Evolutionary conservation across 1,140 invertebrate genomes (phyloP).

Genomic region (Hydropsyche tenuis): DNA sequence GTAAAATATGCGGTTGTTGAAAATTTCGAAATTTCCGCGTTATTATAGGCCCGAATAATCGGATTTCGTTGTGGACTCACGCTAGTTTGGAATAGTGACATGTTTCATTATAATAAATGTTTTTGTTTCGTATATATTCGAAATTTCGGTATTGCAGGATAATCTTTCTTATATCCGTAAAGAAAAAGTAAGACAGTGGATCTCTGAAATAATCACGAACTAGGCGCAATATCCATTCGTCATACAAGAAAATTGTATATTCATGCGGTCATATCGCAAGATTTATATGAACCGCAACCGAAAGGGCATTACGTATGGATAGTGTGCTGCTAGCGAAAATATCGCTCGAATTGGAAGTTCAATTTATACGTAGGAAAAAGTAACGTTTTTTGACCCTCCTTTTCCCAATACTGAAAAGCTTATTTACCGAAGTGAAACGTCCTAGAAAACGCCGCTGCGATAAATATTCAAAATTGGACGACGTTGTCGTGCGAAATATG

Average conservation of each 20-base stretch:
- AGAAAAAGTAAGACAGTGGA: not conserved
- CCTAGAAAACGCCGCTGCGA: not conserved
- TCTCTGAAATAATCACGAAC: not conserved
- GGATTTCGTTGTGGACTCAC: too few relatives aligned
- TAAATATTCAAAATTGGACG: too few relatives aligned
- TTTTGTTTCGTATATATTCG: too few relatives aligned
- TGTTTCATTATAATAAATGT: too few relatives aligned
- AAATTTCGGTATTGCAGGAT: not conserved
- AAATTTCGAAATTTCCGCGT: too few relatives aligned
- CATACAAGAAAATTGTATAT: too few relatives aligned
- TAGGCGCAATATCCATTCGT: too few relatives aligned
- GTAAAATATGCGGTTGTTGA: too few relatives aligned
- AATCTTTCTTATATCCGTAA: not conserved
- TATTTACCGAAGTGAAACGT: conserved; percentile 22
- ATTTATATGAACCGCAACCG: conserved; percentile 14
- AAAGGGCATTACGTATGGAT: not conserved
- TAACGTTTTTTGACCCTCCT: conserved; percentile 13
- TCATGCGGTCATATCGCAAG: not conserved
- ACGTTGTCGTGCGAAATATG: too few relatives aligned
- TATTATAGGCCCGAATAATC: too few relatives aligned
- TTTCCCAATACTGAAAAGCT: not conserved
- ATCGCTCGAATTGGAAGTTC: conserved; percentile 22
- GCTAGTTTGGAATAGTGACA: too few relatives aligned
- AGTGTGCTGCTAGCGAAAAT: not conserved
- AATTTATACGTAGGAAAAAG: conserved; percentile 17